phyloP scores from a whole-genome alignment of 2,113 vertebrate genomes.

The Brachyhypopomus occidentalis region DNA sequence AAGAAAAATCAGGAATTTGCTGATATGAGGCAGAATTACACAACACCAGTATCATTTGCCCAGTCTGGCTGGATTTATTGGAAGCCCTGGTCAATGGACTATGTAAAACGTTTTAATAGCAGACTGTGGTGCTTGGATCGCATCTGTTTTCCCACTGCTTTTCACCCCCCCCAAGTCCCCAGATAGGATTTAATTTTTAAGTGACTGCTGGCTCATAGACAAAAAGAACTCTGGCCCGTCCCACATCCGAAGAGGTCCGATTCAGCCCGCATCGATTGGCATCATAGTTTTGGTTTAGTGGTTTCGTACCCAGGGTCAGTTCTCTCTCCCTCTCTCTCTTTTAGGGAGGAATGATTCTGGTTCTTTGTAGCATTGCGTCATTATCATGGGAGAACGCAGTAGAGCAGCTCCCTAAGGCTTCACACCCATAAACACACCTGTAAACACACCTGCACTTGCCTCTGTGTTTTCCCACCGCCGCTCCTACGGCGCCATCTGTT shows the following conservation, averaged over 20 bases:
- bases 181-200: not conserved
- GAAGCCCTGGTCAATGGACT: not conserved
- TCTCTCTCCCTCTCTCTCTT: not conserved
- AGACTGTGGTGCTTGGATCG: not conserved
- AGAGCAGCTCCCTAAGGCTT: constrained; percentile 5
- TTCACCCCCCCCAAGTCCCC: not conserved
- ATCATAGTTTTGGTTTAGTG: too few species aligned
- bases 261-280: too few species aligned
- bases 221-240: not conserved
- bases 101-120: not conserved
- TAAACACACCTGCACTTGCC: not conserved
- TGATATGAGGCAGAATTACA: not conserved
- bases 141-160: not conserved
- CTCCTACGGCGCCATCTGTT: not conserved
- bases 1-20: not conserved
- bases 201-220: not conserved
- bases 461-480: not conserved
- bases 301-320: not conserved
- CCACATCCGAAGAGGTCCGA: not conserved
- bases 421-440: not conserved
- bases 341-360: not conserved
- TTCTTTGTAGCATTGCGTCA: constrained; percentile 20
- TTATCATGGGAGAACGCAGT: not conserved
- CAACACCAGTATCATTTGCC: not conserved
- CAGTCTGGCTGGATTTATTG: not conserved